Evolutionary conservation across 2,888 invertebrate genomes (phyloP), one percentile per base, ranked within the genome.

Genomic region (Orthosia gothica): DNA sequence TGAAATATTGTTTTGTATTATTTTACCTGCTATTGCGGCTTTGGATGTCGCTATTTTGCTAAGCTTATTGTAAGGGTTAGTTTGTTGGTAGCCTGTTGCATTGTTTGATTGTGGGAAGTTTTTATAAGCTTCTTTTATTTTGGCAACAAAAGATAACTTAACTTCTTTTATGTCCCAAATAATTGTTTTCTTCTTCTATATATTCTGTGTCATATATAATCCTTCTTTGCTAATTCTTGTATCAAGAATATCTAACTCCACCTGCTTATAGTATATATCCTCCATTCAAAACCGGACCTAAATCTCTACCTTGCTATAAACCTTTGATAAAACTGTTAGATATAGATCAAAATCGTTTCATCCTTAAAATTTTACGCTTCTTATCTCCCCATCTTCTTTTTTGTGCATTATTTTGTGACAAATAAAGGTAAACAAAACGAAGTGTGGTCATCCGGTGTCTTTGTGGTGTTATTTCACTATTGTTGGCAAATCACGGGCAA

Each of bases 371-470:
- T 87, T 87, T 81, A 89, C 87, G 82, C 84, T 76, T 80, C 91
- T 94, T 94, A 94, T 94, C 94, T 91, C 88, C 84, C 80, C 79
- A 81, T 87, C 76, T 83, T 80, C 82, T 91, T 94, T 94, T 94
- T 93, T 92, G 89, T 90, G 85, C 88, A 88, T 91, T 90, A 91
- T 92, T 93, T 91, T 86, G 87, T 89, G 74, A 89, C 90, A 92
- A 94, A 94, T 92, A 94, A 94, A 93, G 89, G 93, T 92, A 94
- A 94, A 95, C 92, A 94, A 88, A 88, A 87, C 86, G 86, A 84
- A 87, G 89, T 90, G 86, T 88, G 88, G 90, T 91, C 94, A 94
- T 95, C 95, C 95, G 95, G 94, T 92, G 89, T 90, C 85, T 88
- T 94, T 93, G 92, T 92, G 88, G 90, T 83, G 76, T 83, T 85